Base-by-base conservation (phyloP, 53 echinoderm and acorn worm genomes). In the Holothuria leucospilota region DNA sequence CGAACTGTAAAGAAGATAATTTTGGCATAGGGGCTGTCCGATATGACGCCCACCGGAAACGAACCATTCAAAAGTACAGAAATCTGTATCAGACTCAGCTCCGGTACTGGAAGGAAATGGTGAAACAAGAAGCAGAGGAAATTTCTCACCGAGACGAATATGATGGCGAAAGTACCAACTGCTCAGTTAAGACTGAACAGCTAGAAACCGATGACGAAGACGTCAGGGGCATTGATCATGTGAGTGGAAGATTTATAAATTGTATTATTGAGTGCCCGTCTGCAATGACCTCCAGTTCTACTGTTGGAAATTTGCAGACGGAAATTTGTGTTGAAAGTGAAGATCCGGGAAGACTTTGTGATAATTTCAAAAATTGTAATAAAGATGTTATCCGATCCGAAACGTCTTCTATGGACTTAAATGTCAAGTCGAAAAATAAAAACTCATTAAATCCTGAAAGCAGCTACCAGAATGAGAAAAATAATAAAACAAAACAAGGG, bases 161-260 rank as follows among this genome's bases (percentile, higher is more conserved):
- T 2, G 49, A 20, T 26, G 41, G 6, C 41, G n/a, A 0, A n/a
- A 14, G 9, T 39, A 21, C 18, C n/a, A 23, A 2, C 23, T 27
- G 26, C 25, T 6, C 15, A 20, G 23, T 24, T 20, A 14, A 12
- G 16, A 8, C 21, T 9, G 49, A 11, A 25, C 51, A 75, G 6
- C 13, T 13, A 10, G 23, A 72, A 20, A 21, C 4, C 18, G 15
- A 41, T 14, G 39, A n/a, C 27, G 51, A 75, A n/a, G 75, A 75
- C 75, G 27, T 75, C 25, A 75, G 75, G 20, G 75, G 75, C 20
- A 75, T 75, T 49, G 41, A 75, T 27, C 75, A 75, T 24, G 25
- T 75, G 27, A 75, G 51, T 49, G 75, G 75, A n/a, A 30, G 52
- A 51, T 75, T 49, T 24, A 49, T 75, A 27, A 28, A 75, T 26